These are phyloP conservation scores for Gymnocypris eckloni DNA, from an alignment of 2,797 vertebrate species.

Conservation along the genomic window DNA sequence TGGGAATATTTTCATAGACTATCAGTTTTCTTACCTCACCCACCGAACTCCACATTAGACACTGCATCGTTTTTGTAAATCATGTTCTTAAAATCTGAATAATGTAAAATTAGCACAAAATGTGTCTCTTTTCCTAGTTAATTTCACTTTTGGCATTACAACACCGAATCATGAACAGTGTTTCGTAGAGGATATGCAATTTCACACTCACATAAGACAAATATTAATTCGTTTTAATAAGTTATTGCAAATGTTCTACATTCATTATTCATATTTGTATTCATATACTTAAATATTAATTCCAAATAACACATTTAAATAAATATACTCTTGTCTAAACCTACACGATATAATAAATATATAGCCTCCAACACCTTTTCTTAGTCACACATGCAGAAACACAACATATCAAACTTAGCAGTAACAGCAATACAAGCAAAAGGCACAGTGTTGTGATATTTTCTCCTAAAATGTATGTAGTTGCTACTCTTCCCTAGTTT, in stretches of 20 bases:
- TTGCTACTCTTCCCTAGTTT: slow-evolving; percentile 2
- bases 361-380: too few species aligned
- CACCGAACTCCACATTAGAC: background rate
- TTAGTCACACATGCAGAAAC: background rate
- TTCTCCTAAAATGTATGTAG: background rate
- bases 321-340: background rate
- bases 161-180: background rate
- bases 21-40: slow-evolving; percentile 21
- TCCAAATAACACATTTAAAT: background rate
- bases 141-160: background rate
- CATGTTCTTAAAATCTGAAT: background rate
- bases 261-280: background rate
- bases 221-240: background rate
- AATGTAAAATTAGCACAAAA: background rate
- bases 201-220: slow-evolving; percentile 2
- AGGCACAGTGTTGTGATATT: background rate
- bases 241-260: background rate
- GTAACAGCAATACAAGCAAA: background rate
- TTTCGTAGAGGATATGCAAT: background rate
- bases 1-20: background rate
- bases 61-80: background rate
- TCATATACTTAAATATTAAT: background rate
- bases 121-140: background rate
- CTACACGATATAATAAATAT: slow-evolving; percentile 1
- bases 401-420: background rate